Evolutionary conservation across 2,113 vertebrate genomes (phyloP).

Genomic region (Notothenia rossii): DNA sequence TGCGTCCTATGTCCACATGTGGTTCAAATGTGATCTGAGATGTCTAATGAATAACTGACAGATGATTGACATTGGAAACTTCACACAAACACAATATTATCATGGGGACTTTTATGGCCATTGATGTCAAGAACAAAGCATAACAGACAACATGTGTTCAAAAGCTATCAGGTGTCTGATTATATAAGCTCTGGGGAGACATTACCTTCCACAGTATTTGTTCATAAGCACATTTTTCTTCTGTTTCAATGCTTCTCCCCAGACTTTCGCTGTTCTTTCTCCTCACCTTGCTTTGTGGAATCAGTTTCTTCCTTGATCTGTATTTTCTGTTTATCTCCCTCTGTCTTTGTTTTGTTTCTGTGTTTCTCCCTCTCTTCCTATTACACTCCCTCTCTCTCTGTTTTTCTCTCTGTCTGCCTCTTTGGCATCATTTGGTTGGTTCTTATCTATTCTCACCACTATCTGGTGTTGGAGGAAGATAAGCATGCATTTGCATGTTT

Average conservation of each 20-base stretch:
- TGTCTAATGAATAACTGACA: constrained; percentile 21
- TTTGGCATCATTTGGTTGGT: constrained; percentile 70
- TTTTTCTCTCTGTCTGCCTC: constrained; percentile 48
- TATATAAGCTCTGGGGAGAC: constrained; percentile 25
- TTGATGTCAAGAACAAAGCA: constrained; percentile 31
- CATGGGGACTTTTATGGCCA: not conserved
- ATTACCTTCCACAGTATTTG: constrained; percentile 40
- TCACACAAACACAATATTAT: not conserved
- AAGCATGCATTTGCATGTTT: constrained; percentile 88
- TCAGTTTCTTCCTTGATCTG: constrained; percentile 18
- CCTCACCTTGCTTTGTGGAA: constrained; percentile 29
- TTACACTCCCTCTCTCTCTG: constrained; percentile 19
- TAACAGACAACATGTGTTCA: constrained; percentile 29
- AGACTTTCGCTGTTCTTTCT: constrained; percentile 5
- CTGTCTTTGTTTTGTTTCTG: constrained; percentile 44
- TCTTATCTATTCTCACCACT: constrained; percentile 84
- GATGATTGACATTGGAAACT: constrained; percentile 18
- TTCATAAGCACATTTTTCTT: constrained; percentile 47
- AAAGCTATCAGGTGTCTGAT: constrained; percentile 46
- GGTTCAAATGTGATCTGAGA: constrained; percentile 21
- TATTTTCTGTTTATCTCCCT: constrained; percentile 6
- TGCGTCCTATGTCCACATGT: constrained; percentile 6
- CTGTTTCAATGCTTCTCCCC: constrained; percentile 15
- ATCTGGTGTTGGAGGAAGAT: constrained; percentile 87
- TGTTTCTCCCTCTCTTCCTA: constrained; percentile 44